phyloP scores from a whole-genome alignment of 2,113 vertebrate genomes.

The Numida meleagris region DNA sequence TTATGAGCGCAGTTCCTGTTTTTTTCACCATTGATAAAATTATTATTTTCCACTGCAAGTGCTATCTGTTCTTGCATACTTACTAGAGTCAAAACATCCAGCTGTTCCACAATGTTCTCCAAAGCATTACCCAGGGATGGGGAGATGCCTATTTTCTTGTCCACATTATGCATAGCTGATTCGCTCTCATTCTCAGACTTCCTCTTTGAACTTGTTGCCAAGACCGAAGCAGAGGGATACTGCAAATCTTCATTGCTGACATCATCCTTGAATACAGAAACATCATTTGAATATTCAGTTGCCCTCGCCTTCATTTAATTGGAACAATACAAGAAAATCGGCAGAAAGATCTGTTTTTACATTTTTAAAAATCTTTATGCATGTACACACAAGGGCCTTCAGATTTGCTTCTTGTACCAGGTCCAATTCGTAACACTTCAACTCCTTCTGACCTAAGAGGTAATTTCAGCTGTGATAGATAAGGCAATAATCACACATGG shows the following conservation, averaged over 20 bases:
- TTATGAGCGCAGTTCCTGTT: not conserved
- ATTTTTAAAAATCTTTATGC: not conserved
- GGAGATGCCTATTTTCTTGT: slow-evolving; percentile 66
- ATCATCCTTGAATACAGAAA: slow-evolving; percentile 40
- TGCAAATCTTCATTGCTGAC: slow-evolving; percentile 9
- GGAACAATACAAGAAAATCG: not conserved
- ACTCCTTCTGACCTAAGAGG: slow-evolving; percentile 10
- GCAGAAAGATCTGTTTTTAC: not conserved
- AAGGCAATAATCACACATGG: slow-evolving; percentile 72
- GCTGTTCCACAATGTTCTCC: slow-evolving; percentile 87
- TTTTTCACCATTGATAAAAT: not conserved
- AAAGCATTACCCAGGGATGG: slow-evolving; percentile 77
- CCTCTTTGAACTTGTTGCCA: slow-evolving; percentile 39
- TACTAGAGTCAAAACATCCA: slow-evolving; percentile 91
- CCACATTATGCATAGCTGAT: not conserved
- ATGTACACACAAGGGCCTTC: slow-evolving; percentile 26
- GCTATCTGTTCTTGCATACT: not conserved
- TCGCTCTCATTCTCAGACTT: slow-evolving; percentile 44
- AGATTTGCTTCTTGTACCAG: slow-evolving; percentile 66
- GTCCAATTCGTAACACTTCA: slow-evolving; percentile 53
- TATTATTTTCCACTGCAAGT: not conserved
- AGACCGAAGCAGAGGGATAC: slow-evolving; percentile 8
- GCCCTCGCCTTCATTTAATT: slow-evolving; percentile 27
- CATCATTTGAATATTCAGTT: not conserved
- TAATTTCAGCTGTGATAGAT: slow-evolving; percentile 44